These are phyloP conservation scores for Pygoscelis antarcticus DNA, from an alignment of 2,113 vertebrate species.

Conservation along the genomic window DNA sequence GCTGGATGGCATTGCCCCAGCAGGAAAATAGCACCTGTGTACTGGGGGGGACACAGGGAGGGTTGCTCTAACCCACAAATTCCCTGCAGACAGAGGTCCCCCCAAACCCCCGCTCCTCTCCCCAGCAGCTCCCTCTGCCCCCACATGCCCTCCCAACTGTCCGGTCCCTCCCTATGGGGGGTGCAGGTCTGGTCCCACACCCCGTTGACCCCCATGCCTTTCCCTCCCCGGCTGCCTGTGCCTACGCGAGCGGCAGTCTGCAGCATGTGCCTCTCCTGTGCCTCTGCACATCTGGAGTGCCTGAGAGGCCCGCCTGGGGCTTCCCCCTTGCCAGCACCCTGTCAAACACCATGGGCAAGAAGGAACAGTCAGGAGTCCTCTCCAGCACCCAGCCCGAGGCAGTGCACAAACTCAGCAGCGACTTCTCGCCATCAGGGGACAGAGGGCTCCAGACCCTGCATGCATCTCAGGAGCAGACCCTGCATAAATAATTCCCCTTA, in stretches of 20 bases:
- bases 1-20: accelerated
- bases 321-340: not conserved
- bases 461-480: not conserved
- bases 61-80: not conserved
- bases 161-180: accelerated
- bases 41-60: accelerated
- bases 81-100: not conserved
- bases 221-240: not conserved
- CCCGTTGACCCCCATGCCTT: not conserved
- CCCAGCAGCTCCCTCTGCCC: not conserved
- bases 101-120: accelerated
- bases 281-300: accelerated
- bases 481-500: not conserved
- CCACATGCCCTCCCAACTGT: not conserved
- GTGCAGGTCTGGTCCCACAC: not conserved
- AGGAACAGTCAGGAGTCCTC: not conserved
- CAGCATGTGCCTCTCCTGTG: accelerated
- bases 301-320: not conserved
- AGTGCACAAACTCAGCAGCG: not conserved
- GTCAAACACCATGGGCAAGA: not conserved
- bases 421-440: not conserved
- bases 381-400: not conserved
- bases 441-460: not conserved
- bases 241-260: accelerated
- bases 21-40: not conserved